Evolutionary conservation across 2,888 invertebrate species (phyloP).

Genomic region (Tortricodes alternella): DNA sequence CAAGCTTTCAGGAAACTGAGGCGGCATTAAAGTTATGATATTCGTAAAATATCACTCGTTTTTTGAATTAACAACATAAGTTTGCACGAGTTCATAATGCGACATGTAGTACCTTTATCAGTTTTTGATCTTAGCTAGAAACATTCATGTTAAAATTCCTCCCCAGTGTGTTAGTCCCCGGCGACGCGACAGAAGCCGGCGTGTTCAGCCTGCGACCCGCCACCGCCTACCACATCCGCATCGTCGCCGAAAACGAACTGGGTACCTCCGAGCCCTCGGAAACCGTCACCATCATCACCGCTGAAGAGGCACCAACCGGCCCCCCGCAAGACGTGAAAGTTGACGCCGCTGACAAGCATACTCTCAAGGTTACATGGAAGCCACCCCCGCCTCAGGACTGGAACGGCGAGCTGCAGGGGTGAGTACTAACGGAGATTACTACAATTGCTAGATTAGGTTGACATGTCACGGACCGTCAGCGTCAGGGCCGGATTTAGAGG

Average conservation of each 20-base stretch:
- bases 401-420: constrained; percentile 93
- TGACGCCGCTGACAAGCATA: constrained; percentile 93
- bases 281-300: constrained; percentile 96
- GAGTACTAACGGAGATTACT: no score
- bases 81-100: no score
- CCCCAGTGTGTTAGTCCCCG: constrained; percentile 91
- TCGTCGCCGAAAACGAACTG: constrained; percentile 96
- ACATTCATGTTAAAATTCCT: constrained; percentile 3
- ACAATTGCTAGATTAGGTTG: no score
- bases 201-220: constrained; percentile 94
- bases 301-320: constrained; percentile 94
- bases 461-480: no score
- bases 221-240: constrained; percentile 95
- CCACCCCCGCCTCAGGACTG: constrained; percentile 94
- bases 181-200: constrained; percentile 93
- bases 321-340: constrained; percentile 93
- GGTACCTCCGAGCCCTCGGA: constrained; percentile 97
- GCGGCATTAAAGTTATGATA: no score
- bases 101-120: no score
- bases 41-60: no score
- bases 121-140: no score
- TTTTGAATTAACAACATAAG: no score
- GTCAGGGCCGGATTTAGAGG: no score
- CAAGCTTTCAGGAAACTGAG: no score
- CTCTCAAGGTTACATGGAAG: constrained; percentile 94